Percentiles rank a stretch among this genome's conserved stretches.
Conservation (phyloP, 2,113 vertebrate species). For the Rhagologus leucostigma region DNA sequence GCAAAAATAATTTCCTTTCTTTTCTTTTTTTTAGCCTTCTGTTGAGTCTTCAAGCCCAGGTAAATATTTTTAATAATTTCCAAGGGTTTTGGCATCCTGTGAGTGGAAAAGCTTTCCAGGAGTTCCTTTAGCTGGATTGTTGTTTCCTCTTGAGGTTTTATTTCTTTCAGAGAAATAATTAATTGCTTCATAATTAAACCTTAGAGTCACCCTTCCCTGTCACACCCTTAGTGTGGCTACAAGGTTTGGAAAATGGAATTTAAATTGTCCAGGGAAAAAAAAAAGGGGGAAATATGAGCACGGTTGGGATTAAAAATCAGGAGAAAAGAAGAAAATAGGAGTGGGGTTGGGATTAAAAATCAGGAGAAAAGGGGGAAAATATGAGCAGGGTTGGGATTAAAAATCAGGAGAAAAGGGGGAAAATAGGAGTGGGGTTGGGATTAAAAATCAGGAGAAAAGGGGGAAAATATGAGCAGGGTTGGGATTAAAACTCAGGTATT, state of each 20-base stretch:
- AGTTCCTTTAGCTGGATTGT: background rate
- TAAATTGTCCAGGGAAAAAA: background rate
- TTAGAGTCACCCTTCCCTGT: background rate
- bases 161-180: background rate
- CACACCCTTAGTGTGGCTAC: background rate
- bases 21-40: constrained; percentile 81
- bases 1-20: constrained; percentile 50
- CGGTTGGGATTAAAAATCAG: background rate
- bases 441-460: background rate
- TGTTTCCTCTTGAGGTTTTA: background rate
- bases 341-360: background rate
- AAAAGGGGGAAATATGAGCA: background rate
- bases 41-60: constrained; percentile 93
- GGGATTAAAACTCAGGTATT: background rate
- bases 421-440: background rate
- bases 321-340: background rate
- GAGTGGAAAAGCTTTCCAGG: background rate
- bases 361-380: background rate
- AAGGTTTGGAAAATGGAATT: background rate
- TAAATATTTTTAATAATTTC: constrained; percentile 65
- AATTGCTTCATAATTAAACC: background rate
- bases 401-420: background rate
- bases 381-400: background rate
- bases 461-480: background rate
- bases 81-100: background rate